phyloP scores from a whole-genome alignment of 2,888 invertebrate species.

The Polydrusus cervinus region DNA sequence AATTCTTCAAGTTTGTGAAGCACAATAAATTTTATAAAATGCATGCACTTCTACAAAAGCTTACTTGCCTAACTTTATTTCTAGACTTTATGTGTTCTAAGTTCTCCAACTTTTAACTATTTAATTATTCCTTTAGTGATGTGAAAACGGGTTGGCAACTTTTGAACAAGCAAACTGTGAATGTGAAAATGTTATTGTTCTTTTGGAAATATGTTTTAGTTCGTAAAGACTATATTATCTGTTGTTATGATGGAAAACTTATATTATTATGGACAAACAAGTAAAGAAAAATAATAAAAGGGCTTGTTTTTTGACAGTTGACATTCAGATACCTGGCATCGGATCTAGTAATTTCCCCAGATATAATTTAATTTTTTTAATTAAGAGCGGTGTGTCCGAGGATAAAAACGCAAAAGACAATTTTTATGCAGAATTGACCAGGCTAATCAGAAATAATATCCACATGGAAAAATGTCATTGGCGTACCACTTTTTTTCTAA shows the following conservation, averaged over 20 bases:
- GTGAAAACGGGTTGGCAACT: slow-evolving; percentile 23
- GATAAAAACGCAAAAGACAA: no score
- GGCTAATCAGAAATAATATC: no score
- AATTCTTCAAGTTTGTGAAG: slow-evolving; percentile 23
- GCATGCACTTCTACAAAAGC: slow-evolving; percentile 32
- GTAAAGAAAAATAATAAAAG: no score
- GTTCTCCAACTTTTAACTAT: slow-evolving; percentile 27
- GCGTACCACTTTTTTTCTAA: no score
- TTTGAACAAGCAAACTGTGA: neutral
- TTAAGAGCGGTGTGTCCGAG: no score
- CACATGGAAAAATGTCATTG: no score
- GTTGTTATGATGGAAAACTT: neutral
- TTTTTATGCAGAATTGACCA: no score
- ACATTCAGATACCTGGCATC: no score
- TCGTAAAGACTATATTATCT: slow-evolving; percentile 5
- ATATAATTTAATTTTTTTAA: no score
- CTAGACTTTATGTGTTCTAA: slow-evolving; percentile 18
- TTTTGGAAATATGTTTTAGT: neutral
- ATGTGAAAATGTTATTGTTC: slow-evolving; percentile 21
- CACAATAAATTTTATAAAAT: slow-evolving; percentile 31
- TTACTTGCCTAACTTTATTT: slow-evolving; percentile 24
- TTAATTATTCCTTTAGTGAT: slow-evolving; percentile 32
- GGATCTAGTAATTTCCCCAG: no score
- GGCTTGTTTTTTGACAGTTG: no score
- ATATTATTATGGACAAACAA: no score